Evolutionary conservation across 2,797 vertebrate genomes (phyloP), one percentile per base, ranked within the genome.

Genomic region (Sebastes oblongus): DNA sequence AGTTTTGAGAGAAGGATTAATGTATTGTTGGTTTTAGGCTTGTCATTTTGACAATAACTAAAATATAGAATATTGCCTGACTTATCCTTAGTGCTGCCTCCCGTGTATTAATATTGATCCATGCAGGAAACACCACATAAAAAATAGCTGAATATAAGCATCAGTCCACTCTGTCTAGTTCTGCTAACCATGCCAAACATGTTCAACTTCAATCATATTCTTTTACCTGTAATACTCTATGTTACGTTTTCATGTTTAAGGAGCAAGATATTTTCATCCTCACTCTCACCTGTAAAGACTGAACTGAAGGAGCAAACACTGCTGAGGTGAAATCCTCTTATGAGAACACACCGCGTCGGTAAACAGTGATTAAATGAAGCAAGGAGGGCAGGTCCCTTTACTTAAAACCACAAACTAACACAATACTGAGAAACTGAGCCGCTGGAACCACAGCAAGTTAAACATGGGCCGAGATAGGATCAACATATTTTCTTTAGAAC

Each of bases 371-470:
- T n/a, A 29, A 69, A 22, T 24, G 13, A 6, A 62, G 7, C 4
- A 1, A 69, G 6, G 18, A 68, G 58, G 75, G 56, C 70, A 34
- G 66, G 32, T 67, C 61, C 16, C 7, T 76, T 11, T 7, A 65
- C 3, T 20, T 3, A 60, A 24, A 82, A 80, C 42, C 64, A 68
- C 67, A 73, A 52, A 66, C 67, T 50, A 56, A 68, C 70, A 71
- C 36, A 70, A 54, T 36, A 58, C 30, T 62, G 22, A 71, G 61
- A 65, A 25, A 12, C 11, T 4, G 16, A 72, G 22, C 29, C 18
- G 16, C 52, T 20, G 27, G n/a, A 71, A 69, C 78, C 69, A 80
- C 86, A 85, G 82, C 84, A 81, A 83, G 72, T 85, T 81, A 91
- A 92, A 93, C 78, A 79, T 0, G 6, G 20, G 11, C 2, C 14